These are phyloP conservation scores for Euplexia lucipara DNA, from an alignment of 2,888 invertebrate species.

Conservation along the genomic window DNA sequence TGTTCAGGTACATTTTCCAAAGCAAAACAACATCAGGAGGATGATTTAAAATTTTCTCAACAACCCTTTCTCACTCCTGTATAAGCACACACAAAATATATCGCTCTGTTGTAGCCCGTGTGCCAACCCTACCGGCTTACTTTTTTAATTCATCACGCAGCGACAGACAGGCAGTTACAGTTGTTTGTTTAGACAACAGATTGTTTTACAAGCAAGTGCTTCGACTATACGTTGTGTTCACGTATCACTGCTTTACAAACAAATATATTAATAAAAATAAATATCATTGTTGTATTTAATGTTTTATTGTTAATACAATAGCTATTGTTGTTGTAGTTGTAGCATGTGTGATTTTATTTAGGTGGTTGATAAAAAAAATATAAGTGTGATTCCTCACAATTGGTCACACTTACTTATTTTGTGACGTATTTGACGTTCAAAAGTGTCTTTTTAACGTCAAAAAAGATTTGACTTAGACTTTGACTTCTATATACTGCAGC, in stretches of 20 bases:
- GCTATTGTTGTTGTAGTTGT: not conserved
- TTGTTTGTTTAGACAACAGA: slow-evolving; percentile 82
- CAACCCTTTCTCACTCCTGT: too few species aligned
- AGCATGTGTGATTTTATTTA: not conserved
- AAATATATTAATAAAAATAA: slow-evolving; percentile 8
- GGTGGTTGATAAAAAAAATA: not conserved
- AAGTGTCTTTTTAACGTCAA: too few species aligned
- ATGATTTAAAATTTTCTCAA: too few species aligned
- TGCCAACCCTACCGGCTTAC: slow-evolving; percentile 73
- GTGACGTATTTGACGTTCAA: too few species aligned
- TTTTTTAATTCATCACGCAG: slow-evolving; percentile 70
- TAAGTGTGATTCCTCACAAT: too few species aligned
- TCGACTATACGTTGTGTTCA: slow-evolving; percentile 62
- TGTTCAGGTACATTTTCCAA: too few species aligned
- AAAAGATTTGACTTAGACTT: too few species aligned
- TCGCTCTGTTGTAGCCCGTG: not conserved
- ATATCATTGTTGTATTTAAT: not conserved
- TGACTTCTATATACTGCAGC: too few species aligned
- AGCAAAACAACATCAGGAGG: too few species aligned
- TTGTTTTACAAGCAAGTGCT: slow-evolving; percentile 75
- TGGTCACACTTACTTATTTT: too few species aligned
- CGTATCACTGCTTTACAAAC: slow-evolving; percentile 53
- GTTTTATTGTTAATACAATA: slow-evolving; percentile 4
- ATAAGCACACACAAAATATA: not conserved
- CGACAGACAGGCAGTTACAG: slow-evolving; percentile 72